Base-by-base conservation (phyloP, 2,888 invertebrate species). In the Stenodema calcarata region DNA sequence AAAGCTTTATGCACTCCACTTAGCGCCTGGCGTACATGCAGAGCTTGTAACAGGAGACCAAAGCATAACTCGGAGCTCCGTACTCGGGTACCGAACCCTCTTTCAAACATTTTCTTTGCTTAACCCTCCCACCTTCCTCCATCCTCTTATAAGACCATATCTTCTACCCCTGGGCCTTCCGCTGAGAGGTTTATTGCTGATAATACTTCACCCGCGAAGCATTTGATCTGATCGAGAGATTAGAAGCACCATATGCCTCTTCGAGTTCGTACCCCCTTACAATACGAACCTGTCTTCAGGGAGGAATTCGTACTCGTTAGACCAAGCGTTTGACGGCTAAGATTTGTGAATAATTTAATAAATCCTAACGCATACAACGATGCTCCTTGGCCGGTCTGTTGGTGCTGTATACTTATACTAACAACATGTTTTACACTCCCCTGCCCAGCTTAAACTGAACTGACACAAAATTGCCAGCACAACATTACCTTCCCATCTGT, bases 1-100 rank as follows among this genome's bases (percentile, higher is more conserved):
- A n/a, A 30, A 81, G 80, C 73, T 85, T 85, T 85, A 85, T 85
- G 85, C 85, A 85, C 75, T 85, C 85, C 85, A 85, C 85, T 85
- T 85, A 85, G 85, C 75, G 76, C 85, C 76, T 76, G 47, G 47
- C 50, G 54, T 85, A 75, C 76, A 85, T 76, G 85, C 82, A 85
- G 76, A 18, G 35, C 85, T 85, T 85, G 85, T 85, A 85, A 85
- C 76, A 76, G 50, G 85, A 85, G 85, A 75, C 44, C 73, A 54
- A 62, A 35, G 85, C 85, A 85, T 85, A 85, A 85, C 85, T 85
- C 54, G 50, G 83, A n/a, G n/a, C n/a, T 16, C 14, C 30, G 35
- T 7, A 14, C 76, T 35, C 9, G 44, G 79, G 28, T 28, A n/a
- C 79, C 50, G 41, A 35, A 35, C 54, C 69, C 42, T 42, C 44